Conservation (phyloP, 2,797 vertebrate genomes). For the Neopelma chrysocephalum region DNA sequence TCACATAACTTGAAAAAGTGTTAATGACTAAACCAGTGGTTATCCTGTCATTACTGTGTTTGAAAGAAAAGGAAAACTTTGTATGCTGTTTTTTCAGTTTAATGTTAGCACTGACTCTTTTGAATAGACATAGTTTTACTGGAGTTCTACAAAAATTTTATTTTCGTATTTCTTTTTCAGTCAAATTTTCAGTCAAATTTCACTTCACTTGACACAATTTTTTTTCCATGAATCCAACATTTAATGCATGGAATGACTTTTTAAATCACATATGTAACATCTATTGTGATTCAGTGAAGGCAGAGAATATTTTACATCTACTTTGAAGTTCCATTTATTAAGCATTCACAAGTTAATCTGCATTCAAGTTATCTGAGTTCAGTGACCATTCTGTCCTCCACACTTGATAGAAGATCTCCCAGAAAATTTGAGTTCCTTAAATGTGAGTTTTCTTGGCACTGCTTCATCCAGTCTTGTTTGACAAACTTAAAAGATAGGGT, state of each 20-base stretch:
- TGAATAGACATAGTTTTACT: background rate
- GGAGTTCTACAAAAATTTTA: background rate
- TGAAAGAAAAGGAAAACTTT: background rate
- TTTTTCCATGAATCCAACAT: background rate
- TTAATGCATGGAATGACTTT: background rate
- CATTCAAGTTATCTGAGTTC: background rate
- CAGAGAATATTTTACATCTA: background rate
- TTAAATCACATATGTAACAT: background rate
- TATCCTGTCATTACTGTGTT: background rate
- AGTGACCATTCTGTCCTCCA: background rate
- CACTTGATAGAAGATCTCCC: background rate
- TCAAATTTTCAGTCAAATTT: background rate
- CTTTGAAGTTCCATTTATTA: background rate
- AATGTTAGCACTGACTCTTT: background rate
- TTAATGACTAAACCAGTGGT: background rate
- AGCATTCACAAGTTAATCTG: background rate
- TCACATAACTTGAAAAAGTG: background rate
- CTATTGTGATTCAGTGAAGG: background rate
- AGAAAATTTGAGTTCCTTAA: background rate
- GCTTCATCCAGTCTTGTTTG: background rate
- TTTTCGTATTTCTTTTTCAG: background rate
- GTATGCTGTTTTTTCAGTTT: background rate
- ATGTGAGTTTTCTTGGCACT: background rate
- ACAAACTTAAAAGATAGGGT: background rate
- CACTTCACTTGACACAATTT: background rate